These are phyloP conservation scores for Spilogale gracilis DNA, from an alignment of 2,113 vertebrate genomes.

Conservation along the genomic window DNA sequence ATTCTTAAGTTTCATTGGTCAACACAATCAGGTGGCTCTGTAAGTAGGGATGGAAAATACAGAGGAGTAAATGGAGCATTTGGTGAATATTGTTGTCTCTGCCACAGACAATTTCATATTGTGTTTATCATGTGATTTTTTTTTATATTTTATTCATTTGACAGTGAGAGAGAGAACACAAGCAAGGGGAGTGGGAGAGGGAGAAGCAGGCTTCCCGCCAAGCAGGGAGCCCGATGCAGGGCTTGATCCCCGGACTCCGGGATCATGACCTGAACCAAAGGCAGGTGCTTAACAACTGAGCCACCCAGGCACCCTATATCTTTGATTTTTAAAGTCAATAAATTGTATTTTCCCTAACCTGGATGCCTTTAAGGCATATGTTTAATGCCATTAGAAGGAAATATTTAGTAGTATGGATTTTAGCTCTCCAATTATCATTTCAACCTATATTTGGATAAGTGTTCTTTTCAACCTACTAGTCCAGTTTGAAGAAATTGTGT, in stretches of 20 bases:
- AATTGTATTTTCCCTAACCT: slow-evolving; percentile 26
- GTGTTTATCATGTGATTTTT: neutral
- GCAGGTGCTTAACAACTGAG: too few species aligned
- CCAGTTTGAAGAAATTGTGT: neutral
- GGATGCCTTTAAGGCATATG: neutral
- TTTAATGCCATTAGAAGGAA: slow-evolving; percentile 36
- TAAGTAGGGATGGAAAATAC: neutral
- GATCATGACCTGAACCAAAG: too few species aligned
- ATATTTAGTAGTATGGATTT: slow-evolving; percentile 17
- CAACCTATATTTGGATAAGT: neutral
- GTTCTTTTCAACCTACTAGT: neutral
- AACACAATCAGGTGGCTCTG: neutral
- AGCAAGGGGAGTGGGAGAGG: too few species aligned
- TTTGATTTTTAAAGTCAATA: neutral
- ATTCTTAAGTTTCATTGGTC: neutral
- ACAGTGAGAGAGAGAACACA: too few species aligned
- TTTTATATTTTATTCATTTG: too few species aligned
- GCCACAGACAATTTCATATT: neutral
- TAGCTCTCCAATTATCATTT: slow-evolving; percentile 45
- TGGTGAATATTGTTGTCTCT: neutral
- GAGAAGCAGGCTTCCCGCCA: too few species aligned
- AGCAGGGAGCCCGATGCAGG: too few species aligned
- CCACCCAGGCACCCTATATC: too few species aligned
- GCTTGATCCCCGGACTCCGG: too few species aligned
- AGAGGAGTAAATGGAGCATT: neutral